Evolutionary conservation across 2,888 invertebrate genomes (phyloP).

Genomic region (Acanthosepion pharaonis): DNA sequence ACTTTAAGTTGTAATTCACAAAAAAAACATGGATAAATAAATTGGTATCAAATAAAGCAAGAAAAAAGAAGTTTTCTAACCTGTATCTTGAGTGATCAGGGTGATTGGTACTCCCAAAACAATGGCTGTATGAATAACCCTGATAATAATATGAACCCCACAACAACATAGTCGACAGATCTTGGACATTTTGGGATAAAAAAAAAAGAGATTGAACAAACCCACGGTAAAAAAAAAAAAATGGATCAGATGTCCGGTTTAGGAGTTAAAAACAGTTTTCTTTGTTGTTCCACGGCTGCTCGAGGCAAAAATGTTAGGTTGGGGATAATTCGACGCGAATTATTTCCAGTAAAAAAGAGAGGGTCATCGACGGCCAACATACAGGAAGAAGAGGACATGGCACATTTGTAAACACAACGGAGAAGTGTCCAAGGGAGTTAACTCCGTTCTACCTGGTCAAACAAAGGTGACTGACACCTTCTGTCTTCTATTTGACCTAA

Average conservation of each 20-base stretch:
- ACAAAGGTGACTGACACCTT: background rate
- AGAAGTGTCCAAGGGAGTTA: background rate
- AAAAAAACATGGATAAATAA: background rate
- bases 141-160: slow-evolving; percentile 59
- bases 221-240: background rate
- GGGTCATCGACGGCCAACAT: background rate
- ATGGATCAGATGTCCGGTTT: background rate
- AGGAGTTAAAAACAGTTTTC: background rate
- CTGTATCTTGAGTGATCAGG: slow-evolving; percentile 64
- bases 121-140: slow-evolving; percentile 63
- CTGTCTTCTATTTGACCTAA: background rate
- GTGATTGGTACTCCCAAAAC: slow-evolving; percentile 63
- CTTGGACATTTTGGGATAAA: background rate
- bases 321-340: background rate
- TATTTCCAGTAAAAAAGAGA: background rate
- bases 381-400: slow-evolving; percentile 24
- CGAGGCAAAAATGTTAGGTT: background rate
- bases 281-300: background rate
- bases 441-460: background rate
- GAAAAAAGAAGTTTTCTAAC: slow-evolving; percentile 53
- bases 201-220: background rate
- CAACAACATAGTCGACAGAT: slow-evolving; percentile 52
- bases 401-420: background rate
- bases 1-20: background rate
- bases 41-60: background rate